phyloP scores from a whole-genome alignment of 2,888 invertebrate genomes.

The Epiperipatus broadwayi region DNA sequence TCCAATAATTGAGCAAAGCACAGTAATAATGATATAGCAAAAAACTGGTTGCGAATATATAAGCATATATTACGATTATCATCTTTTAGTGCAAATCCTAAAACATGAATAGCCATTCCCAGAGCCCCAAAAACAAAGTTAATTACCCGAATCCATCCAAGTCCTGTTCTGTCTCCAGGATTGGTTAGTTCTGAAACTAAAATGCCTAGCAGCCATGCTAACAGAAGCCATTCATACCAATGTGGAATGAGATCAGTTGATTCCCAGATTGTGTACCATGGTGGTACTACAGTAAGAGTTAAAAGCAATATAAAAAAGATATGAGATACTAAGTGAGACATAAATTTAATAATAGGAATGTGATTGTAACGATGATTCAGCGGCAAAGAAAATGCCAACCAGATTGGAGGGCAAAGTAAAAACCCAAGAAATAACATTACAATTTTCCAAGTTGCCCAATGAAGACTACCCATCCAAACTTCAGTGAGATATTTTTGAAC shows the following conservation, averaged over 20 bases:
- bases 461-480: conserved; percentile 90
- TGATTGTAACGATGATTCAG: conserved; percentile 87
- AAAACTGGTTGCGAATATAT: conserved; percentile 89
- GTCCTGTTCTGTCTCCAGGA: conserved; percentile 87
- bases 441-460: conserved; percentile 89
- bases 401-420: conserved; percentile 81
- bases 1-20: conserved; percentile 94
- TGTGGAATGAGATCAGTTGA: conserved; percentile 50
- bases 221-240: conserved; percentile 87
- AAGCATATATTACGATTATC: conserved; percentile 35
- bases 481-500: conserved; percentile 78
- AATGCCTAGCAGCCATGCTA: conserved; percentile 84
- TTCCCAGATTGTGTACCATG: conserved; percentile 27
- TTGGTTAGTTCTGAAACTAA: conserved; percentile 89
- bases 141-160: conserved; percentile 55
- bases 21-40: conserved; percentile 78
- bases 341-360: conserved; percentile 98
- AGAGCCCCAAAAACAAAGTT: conserved; percentile 50
- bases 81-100: conserved; percentile 36
- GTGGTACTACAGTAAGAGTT: conserved; percentile 44
- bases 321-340: conserved; percentile 96
- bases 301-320: conserved; percentile 87
- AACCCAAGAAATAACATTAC: conserved; percentile 78
- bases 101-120: conserved; percentile 68
- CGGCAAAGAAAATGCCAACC: conserved; percentile 86